Evolutionary conservation across 1,140 invertebrate species (phyloP).

Genomic region (Macrocentrus cingulum): DNA sequence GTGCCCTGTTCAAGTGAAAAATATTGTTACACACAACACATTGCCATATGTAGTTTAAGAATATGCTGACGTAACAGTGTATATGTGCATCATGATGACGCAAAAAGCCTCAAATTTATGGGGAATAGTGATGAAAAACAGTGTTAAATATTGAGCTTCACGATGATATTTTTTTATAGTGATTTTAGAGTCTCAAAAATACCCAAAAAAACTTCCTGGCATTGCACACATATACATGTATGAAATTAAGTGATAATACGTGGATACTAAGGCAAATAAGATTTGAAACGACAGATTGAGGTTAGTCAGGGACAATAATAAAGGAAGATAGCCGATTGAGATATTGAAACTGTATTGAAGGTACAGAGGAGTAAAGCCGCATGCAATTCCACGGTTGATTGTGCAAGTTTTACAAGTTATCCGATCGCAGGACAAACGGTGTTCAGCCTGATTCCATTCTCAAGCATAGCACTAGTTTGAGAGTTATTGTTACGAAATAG

Average conservation of each 20-base stretch:
- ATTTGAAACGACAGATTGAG: too few relatives aligned
- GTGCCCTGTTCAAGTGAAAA: neutral
- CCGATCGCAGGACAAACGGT: constrained; percentile 24
- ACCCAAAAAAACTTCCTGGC: too few relatives aligned
- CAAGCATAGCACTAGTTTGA: neutral
- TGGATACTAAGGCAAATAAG: too few relatives aligned
- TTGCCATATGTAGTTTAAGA: neutral
- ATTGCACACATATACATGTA: too few relatives aligned
- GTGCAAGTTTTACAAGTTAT: constrained; percentile 45
- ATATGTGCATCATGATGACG: neutral
- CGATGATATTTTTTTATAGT: too few relatives aligned
- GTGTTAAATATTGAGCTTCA: too few relatives aligned
- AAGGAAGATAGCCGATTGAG: neutral
- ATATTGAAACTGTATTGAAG: constrained; percentile 4
- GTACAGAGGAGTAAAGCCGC: constrained; percentile 26
- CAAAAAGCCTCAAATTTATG: too few relatives aligned
- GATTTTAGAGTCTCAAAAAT: too few relatives aligned
- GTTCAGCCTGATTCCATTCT: constrained; percentile 10
- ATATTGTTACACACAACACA: neutral
- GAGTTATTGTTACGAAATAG: constrained; percentile 26
- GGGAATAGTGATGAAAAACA: too few relatives aligned
- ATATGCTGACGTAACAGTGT: neutral
- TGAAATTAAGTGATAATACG: too few relatives aligned
- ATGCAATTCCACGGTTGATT: constrained; percentile 43
- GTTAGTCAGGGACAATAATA: neutral